Percentiles rank a stretch among this genome's conserved stretches.
Evolutionary conservation across 2,113 vertebrate genomes (phyloP).

Genomic region (Shinisaurus crocodilurus): DNA sequence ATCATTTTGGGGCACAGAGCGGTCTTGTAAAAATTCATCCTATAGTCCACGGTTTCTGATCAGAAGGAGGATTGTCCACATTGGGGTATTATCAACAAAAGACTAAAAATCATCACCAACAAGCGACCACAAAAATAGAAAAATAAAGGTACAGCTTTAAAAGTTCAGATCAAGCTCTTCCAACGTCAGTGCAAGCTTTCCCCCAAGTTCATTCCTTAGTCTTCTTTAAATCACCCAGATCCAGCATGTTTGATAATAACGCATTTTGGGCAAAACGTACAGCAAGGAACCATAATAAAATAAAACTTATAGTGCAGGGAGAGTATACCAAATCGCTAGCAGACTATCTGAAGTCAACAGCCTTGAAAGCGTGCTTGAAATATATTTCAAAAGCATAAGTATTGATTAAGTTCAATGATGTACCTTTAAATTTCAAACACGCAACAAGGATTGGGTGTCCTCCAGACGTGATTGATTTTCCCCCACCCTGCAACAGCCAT

Average conservation of each 20-base stretch:
- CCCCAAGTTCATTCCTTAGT: background rate
- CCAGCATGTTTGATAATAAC: background rate
- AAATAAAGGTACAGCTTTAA: background rate
- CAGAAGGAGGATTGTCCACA: background rate
- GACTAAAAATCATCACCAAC: background rate
- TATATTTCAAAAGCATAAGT: background rate
- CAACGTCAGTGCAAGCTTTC: too few species aligned
- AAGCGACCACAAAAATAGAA: too few species aligned
- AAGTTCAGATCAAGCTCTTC: background rate
- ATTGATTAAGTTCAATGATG: background rate
- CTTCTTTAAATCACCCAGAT: constrained; percentile 2
- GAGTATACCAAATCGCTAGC: background rate
- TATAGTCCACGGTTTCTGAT: background rate
- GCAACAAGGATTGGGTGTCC: background rate
- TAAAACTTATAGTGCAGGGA: accelerated
- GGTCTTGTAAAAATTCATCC: background rate
- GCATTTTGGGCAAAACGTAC: background rate
- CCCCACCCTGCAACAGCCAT: background rate
- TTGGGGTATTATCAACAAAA: background rate
- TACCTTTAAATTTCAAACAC: constrained; percentile 9
- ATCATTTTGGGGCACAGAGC: background rate
- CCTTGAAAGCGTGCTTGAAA: background rate
- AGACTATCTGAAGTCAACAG: background rate
- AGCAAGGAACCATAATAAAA: background rate
- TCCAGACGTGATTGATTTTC: constrained; percentile 7